Percentiles rank a stretch among this genome's conserved stretches.
phyloP scores from a whole-genome alignment of 2,113 vertebrate species.

The Todiramphus saurophagus region DNA sequence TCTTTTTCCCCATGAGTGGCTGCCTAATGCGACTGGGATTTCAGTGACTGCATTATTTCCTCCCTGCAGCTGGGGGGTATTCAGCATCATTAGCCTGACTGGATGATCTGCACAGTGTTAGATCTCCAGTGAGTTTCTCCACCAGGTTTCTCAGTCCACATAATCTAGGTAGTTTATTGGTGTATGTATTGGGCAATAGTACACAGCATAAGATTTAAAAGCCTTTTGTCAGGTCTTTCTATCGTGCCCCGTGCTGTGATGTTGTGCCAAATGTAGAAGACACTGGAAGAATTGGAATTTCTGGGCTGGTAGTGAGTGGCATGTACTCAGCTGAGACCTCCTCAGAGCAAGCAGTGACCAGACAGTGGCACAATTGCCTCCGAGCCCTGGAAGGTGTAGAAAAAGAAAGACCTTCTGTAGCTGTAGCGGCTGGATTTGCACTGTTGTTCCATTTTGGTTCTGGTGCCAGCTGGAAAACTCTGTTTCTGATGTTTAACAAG shows the following conservation, averaged over 20 bases:
- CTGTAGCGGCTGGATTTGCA: neutral
- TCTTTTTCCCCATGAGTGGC: neutral
- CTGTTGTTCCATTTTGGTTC: neutral
- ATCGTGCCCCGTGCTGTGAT: neutral
- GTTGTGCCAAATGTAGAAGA: neutral
- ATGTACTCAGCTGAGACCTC: neutral
- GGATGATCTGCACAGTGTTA: neutral
- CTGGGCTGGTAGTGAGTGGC: neutral
- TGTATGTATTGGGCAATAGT: neutral
- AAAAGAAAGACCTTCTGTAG: neutral
- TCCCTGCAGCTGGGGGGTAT: neutral
- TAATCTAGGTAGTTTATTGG: neutral
- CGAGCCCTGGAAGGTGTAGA: rapidly evolving
- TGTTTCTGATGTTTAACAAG: neutral
- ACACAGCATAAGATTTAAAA: neutral
- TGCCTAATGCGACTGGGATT: slow-evolving; percentile 21
- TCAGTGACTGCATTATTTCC: neutral
- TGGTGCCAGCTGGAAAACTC: neutral
- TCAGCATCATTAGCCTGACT: neutral
- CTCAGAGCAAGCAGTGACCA: neutral
- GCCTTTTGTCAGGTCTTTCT: neutral
- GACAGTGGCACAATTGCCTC: neutral
- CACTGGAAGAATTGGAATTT: neutral
- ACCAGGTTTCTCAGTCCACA: neutral
- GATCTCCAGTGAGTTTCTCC: neutral